Percentiles rank a stretch among this genome's conserved stretches.
Conservation (phyloP, 2,113 vertebrate genomes). For the Mugil cephalus region DNA sequence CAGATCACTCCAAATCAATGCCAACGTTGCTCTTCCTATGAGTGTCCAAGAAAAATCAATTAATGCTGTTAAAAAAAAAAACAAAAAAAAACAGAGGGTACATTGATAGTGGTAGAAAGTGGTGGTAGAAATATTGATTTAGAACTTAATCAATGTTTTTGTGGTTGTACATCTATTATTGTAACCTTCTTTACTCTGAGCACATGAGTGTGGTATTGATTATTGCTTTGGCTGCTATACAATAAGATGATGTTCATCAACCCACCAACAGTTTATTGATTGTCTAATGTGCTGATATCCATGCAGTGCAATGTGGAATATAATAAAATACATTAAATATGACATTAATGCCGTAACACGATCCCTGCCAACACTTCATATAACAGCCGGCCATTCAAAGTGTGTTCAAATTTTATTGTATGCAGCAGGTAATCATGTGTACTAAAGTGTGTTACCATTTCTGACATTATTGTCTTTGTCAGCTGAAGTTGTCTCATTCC, state of each 20-base stretch:
- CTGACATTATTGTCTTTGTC: no score
- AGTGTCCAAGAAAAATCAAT: constrained; percentile 7
- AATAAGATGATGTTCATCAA: no score
- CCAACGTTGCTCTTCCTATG: not conserved
- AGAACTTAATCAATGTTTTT: constrained; percentile 18
- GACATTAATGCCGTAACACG: not conserved
- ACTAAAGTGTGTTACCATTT: no score
- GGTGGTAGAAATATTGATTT: constrained; percentile 18
- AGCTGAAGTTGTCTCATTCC: no score
- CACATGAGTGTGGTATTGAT: not conserved
- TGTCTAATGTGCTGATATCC: not conserved
- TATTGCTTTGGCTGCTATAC: not conserved
- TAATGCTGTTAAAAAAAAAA: not conserved
- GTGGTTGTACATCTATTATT: constrained; percentile 4
- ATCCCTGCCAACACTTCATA: no score
- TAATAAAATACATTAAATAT: not conserved
- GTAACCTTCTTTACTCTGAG: not conserved
- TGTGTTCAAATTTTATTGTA: no score
- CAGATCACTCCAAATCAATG: constrained; percentile 3
- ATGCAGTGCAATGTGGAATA: not conserved
- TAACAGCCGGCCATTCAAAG: no score
- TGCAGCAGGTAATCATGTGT: no score
- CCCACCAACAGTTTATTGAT: not conserved
- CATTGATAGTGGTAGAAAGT: no score
- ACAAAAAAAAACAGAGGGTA: not conserved